Base-by-base conservation (phyloP, 2,888 invertebrate species). In the Lypha dubia region DNA sequence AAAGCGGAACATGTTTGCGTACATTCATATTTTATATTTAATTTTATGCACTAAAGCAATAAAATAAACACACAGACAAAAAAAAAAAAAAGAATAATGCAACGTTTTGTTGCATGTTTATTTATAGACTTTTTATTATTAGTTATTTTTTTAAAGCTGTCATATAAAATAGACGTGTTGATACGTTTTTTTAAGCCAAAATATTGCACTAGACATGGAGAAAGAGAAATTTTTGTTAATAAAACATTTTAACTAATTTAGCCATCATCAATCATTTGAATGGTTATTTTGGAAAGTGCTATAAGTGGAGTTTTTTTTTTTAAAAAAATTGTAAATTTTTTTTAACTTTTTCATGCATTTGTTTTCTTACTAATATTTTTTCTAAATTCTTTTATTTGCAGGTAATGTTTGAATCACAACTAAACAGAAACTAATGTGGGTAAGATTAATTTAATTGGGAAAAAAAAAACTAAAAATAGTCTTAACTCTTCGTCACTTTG, bases 371-470 rank as follows among this genome's bases (percentile, higher is more conserved):
- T 65, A 63, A 53, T 17, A 15, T 32, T 32, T 44, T 74, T 5
- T 46, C 15, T 53, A 4, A 32, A 32, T 0, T 63, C 49, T 74
- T 63, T 11, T 75, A 20, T 15, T 75, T 76, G 1, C 56, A 76
- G 75, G 75, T 76, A 76, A 76, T 22, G 7, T 38, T 51, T 51
- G 4, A 65, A 49, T 8, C 13, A 22, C 13, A 32, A 24, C 8
- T 11, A 11, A 32, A 35, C 20, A 4, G 5, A 24, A 22, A 13
- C 1, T 13, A n/a, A 22, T 35, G 20, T 5, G 22, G 49, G 73
- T 73, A 62, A 73, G 49, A 60, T n/a, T n/a, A n/a, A n/a, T n/a
- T n/a, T n/a, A n/a, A n/a, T n/a, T n/a, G n/a, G n/a, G n/a, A n/a
- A n/a, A n/a, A n/a, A n/a, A n/a, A n/a, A n/a, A n/a, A n/a, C n/a